Conservation (phyloP, 2,888 invertebrate species). For the Frankliniella fusca region DNA sequence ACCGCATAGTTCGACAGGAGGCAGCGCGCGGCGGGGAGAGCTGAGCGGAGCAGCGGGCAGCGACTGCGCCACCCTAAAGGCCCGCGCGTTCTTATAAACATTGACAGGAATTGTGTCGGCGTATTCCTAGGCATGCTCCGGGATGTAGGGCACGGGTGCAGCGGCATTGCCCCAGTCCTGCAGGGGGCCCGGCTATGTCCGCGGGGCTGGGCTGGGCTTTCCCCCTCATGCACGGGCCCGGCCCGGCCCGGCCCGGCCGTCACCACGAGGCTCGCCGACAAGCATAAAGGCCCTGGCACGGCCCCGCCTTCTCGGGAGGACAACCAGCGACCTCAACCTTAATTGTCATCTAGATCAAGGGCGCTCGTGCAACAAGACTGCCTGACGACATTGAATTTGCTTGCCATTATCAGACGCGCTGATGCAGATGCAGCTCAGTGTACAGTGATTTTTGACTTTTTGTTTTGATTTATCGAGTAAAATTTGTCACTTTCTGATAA, state of each 20-base stretch:
- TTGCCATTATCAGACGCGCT: no score
- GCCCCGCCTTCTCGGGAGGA: no score
- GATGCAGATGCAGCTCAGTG: no score
- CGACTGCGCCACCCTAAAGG: neutral
- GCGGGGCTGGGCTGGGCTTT: neutral
- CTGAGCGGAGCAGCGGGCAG: neutral
- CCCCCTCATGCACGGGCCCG: neutral
- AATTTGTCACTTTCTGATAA: no score
- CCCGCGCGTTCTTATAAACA: neutral
- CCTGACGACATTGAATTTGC: no score
- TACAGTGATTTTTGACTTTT: no score
- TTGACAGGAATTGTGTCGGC: neutral
- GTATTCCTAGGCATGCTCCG: neutral
- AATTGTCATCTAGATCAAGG: no score
- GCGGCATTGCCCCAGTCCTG: neutral
- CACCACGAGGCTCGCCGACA: neutral
- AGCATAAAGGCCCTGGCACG: no score
- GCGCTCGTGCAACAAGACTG: no score
- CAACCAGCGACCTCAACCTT: no score
- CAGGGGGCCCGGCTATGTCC: neutral
- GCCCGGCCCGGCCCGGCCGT: neutral
- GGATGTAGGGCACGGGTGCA: conserved; percentile 16
- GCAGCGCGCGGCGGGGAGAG: neutral
- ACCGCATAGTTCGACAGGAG: neutral
- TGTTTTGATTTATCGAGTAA: no score